Base-by-base conservation (phyloP, 1,140 invertebrate species). In the Nephotettix cincticeps region DNA sequence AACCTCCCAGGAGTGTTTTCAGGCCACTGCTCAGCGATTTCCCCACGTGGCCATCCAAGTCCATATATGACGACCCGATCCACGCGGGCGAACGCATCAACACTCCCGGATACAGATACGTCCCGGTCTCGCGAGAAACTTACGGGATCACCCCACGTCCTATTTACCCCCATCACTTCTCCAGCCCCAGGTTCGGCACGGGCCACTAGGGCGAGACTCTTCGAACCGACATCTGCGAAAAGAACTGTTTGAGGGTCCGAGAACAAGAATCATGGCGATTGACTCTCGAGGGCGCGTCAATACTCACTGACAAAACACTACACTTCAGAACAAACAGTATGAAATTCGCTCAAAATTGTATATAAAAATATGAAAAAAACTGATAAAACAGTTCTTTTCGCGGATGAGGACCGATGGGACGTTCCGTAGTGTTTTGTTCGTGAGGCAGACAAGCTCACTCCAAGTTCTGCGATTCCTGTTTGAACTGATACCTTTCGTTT, bases 131-230 rank as follows among this genome's bases (percentile, higher is more conserved):
- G 80, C 89, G 93, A 76, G 92, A 95, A 78, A 92, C 89, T 78
- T 95, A 95, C 82, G 93, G 93, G 72, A 93, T 93, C 83, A 91
- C 91, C 71, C 92, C 93, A 74, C 87, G 92, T 81, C 87, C 91
- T 79, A 90, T 94, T 85, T 93, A 92, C 81, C 89, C 91, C 74
- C 90, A 92, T 85, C 91, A 93, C 83, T 93, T 92, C 84, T 88
- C 87, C 76, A 87, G 88, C 75, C 82, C 90, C 81, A 2, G 17
- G 17, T 32, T 30, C 25, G 27, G 17, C 4, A 3, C 61, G 61
- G 27, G 61, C 30, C 28, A 28, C 61, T 19, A 19, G n/a, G n/a
- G 11, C 54, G 9, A 21, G 2, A 21, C n/a, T 25, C 27, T 65
- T 29, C 25, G 32, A 27, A 65, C 17, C 17, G 28, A 2, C 28